phyloP scores from a whole-genome alignment of 2,113 vertebrate species.

The Odocoileus virginianus region DNA sequence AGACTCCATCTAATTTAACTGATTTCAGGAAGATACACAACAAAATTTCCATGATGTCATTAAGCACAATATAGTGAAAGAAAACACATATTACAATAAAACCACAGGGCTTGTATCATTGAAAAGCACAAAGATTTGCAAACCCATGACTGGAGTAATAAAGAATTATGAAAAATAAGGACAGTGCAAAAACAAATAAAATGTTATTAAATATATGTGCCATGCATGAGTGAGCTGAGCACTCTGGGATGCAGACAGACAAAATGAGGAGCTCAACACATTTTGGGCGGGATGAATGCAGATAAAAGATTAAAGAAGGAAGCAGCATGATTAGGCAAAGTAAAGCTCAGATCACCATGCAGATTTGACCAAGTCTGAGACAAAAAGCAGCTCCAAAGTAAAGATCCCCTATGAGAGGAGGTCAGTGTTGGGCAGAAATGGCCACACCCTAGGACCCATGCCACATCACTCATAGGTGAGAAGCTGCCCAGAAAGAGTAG shows the following conservation, averaged over 20 bases:
- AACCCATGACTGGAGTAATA: neutral
- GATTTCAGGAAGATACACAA: neutral
- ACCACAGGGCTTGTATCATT: neutral
- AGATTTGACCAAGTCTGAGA: neutral
- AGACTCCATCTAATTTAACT: neutral
- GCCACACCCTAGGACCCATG: neutral
- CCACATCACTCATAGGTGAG: neutral
- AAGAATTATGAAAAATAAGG: neutral
- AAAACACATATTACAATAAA: conserved; percentile 10
- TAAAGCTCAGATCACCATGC: neutral
- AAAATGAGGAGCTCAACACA: neutral
- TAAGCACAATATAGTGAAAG: neutral
- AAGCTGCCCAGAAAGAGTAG: neutral
- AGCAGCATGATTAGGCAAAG: neutral
- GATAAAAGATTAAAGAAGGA: neutral
- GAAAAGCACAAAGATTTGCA: neutral
- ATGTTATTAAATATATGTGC: neutral
- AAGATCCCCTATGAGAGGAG: neutral
- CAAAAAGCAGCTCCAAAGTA: neutral
- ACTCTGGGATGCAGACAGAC: neutral
- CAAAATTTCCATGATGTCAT: neutral
- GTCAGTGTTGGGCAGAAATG: neutral
- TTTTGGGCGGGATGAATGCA: neutral
- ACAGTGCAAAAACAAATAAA: neutral
- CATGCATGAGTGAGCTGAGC: neutral